phyloP scores from a whole-genome alignment of 2,888 invertebrate genomes.

The Drosophila kambysellisi region DNA sequence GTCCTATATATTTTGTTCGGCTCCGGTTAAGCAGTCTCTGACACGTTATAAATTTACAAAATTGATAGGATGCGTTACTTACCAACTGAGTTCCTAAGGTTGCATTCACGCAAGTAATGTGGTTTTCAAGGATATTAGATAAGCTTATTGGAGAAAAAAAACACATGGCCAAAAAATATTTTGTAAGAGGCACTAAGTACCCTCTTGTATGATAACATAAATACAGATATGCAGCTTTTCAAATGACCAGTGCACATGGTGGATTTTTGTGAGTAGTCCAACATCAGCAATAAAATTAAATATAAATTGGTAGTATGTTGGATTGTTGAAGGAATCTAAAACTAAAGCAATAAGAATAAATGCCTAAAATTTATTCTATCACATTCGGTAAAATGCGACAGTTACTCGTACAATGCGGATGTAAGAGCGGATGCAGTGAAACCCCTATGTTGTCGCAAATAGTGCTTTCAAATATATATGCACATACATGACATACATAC shows the following conservation, averaged over 20 bases:
- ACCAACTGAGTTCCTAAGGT: neutral
- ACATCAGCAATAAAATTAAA: neutral
- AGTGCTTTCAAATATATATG: conserved; percentile 20
- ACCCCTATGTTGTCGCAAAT: conserved; percentile 58
- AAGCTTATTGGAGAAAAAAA: neutral
- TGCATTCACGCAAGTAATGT: neutral
- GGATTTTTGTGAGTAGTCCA: neutral
- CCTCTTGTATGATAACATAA: neutral
- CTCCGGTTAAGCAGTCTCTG: neutral
- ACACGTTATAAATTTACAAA: too few relatives aligned
- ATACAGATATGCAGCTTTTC: neutral
- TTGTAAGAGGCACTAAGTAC: neutral
- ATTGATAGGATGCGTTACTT: neutral
- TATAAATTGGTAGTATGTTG: neutral
- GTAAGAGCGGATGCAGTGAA: conserved; percentile 57
- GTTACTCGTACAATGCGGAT: conserved; percentile 35
- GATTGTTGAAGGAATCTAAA: conserved; percentile 1
- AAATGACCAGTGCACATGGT: neutral
- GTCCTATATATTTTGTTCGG: neutral
- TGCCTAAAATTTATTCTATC: conserved; percentile 49
- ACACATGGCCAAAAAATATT: neutral
- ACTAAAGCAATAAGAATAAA: conserved; percentile 28
- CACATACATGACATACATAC: conserved; percentile 14
- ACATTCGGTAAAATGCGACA: conserved; percentile 61
- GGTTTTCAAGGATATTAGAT: neutral